Base-by-base conservation (phyloP, 2,888 invertebrate genomes). In the Argyresthia albistria region DNA sequence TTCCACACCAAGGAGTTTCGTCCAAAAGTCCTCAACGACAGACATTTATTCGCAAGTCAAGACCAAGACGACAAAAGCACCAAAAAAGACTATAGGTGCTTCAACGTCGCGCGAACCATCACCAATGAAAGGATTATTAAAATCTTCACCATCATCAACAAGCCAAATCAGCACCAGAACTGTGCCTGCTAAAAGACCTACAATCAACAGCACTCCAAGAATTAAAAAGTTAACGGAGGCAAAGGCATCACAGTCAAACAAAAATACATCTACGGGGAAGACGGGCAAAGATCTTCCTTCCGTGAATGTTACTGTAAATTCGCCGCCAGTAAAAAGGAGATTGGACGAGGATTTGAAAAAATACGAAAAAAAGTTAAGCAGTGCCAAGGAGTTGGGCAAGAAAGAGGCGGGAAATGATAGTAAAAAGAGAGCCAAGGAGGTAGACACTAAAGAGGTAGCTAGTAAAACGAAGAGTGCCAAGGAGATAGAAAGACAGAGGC, bases 31-130 rank as follows among this genome's bases (percentile, higher is more conserved):
- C 0, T 63, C 73, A 0, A 64, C 80, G 0, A 66, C 73, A 0
- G 84, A 86, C 54, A 81, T 87, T 57, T 84, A 87, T 51, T 67
- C 70, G 0, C 70, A 71, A 54, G 77, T 64, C 56, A 77, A 73
- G 56, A 70, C 59, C 14, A 70, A 60, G 14, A 48, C 25, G 2
- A n/a, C 54, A 55, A 50, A 64, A 58, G 69, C 80, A 1, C 75
- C 78, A 0, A 81, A 66, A 56, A 81, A 81, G 56, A 16, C 63
- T 0, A 39, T 59, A 0, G 62, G 62, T 1, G 57, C 67, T 0
- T 57, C 60, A 12, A 58, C 55, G 46, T 57, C 54, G 10, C 63
- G 54, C 7, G 70, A 67, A 56, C 60, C 56, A 53, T 74, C 80
- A 0, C 80, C 80, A 12, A 80, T 79, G 77, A 80, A 73, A 52